Conservation (phyloP, 1,140 invertebrate species). For the Copidosoma floridanum region DNA sequence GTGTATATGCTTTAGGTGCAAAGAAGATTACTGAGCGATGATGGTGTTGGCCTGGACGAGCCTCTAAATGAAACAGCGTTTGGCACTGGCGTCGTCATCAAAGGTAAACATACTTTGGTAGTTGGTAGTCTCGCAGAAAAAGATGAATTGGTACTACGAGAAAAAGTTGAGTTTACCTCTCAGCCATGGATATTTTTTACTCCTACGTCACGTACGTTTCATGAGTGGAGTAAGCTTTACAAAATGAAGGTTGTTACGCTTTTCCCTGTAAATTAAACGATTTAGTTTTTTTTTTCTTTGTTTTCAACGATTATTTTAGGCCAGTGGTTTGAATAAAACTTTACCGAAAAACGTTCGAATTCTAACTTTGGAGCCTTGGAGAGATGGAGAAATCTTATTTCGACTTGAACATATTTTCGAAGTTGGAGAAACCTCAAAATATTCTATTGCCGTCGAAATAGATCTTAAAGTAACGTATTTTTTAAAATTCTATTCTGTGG, state of each 20-base stretch:
- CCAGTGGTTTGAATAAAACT: slow-evolving; percentile 48
- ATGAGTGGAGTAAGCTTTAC: slow-evolving; percentile 43
- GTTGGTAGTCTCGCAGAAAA: slow-evolving; percentile 41
- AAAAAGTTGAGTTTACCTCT: slow-evolving; percentile 38
- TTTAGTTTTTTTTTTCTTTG: too few species aligned
- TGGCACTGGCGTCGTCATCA: slow-evolving; percentile 72
- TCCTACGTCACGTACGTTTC: slow-evolving; percentile 40
- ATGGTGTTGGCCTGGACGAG: slow-evolving; percentile 89
- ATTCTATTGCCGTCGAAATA: slow-evolving; percentile 61
- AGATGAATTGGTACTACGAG: slow-evolving; percentile 28
- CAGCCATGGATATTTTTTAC: slow-evolving; percentile 54
- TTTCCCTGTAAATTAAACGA: too few species aligned
- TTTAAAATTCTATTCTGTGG: background rate
- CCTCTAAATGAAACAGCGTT: slow-evolving; percentile 82
- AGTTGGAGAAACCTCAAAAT: slow-evolving; percentile 62
- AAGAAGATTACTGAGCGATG: slow-evolving; percentile 79
- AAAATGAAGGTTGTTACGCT: slow-evolving; percentile 48
- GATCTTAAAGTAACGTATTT: slow-evolving; percentile 54
- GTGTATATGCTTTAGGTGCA: slow-evolving; percentile 66
- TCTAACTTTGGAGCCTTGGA: slow-evolving; percentile 84
- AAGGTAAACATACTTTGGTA: slow-evolving; percentile 72
- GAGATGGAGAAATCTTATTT: slow-evolving; percentile 66
- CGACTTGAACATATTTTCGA: slow-evolving; percentile 87
- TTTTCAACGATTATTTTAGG: slow-evolving; percentile 52
- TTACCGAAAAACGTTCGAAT: slow-evolving; percentile 80